Evolutionary conservation across 1,140 invertebrate species (phyloP), one percentile per base, ranked within the genome.

Genomic region (Theocolax elegans): DNA sequence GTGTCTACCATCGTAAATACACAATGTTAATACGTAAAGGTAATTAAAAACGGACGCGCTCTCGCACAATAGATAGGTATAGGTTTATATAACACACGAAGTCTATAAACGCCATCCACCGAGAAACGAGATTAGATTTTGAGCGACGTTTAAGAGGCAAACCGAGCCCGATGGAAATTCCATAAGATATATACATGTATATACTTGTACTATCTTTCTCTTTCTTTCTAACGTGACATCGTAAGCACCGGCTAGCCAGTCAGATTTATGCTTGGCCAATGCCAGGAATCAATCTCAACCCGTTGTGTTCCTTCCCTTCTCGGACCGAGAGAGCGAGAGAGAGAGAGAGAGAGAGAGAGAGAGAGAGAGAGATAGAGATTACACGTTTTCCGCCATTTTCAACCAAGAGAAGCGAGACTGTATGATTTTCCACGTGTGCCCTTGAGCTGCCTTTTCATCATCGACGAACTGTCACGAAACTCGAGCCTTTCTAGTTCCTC

Each of bases 251-350:
- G 69, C 42, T 59, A 65, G 71, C 70, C 29, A 25, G 60, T 12
- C 51, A 60, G 66, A 81, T 81, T 79, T 80, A 81, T 76, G 79
- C 74, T 60, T 71, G 69, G 25, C 49, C 73, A 74, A 79, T 76
- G 76, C 75, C 75, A 79, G 76, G 78, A 80, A 82, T 82, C 80
- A 79, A 79, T 82, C 77, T 76, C 62, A 67, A 71, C 40, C n/a
- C 23, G 46, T 48, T 48, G 46, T 23, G 31, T 35, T 35, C 4
- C 10, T 35, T 10, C 1, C 48, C 9, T 10, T 13, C 10, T 51
- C 27, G 2, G 31, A 10, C 10, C n/a, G n/a, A n/a, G n/a, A n/a
- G n/a, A n/a, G n/a, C n/a, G n/a, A n/a, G n/a, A n/a, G n/a, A n/a
- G n/a, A n/a, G n/a, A n/a, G n/a, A n/a, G n/a, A n/a, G n/a, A n/a